Evolutionary conservation across 35 echinoderm and acorn worm genomes (phyloP).

Genomic region (Heliocidaris tuberculata): DNA sequence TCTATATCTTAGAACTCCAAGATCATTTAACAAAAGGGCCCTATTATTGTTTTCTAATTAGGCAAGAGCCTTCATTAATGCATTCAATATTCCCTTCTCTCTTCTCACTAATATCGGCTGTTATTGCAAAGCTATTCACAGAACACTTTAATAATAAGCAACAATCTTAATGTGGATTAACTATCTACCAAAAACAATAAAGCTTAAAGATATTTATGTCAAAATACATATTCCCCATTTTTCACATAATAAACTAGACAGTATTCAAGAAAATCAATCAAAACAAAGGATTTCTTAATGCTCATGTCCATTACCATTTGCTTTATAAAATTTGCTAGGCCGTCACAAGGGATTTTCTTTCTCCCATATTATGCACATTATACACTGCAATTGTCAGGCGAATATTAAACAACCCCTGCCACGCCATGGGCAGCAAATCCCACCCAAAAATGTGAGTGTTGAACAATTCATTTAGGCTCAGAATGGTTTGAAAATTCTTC

Average conservation of each 20-base stretch:
- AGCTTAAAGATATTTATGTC: too few species aligned
- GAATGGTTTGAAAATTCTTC: too few species aligned
- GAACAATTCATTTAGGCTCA: too few species aligned
- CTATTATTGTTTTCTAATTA: not conserved
- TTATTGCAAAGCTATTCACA: not conserved
- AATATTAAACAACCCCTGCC: too few species aligned
- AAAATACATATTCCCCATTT: not conserved
- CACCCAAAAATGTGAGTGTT: too few species aligned
- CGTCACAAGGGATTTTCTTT: not conserved
- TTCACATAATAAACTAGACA: not conserved
- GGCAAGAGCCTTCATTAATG: not conserved
- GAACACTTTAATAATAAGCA: not conserved
- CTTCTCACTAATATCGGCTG: not conserved
- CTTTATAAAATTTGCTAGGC: not conserved
- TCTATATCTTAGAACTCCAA: not conserved
- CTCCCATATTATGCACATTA: too few species aligned
- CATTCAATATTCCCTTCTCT: not conserved
- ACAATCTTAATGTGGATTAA: not conserved
- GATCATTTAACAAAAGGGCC: not conserved
- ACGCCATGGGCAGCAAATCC: too few species aligned
- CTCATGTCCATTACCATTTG: too few species aligned
- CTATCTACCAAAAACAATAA: not conserved
- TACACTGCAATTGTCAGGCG: too few species aligned
- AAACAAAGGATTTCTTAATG: not conserved
- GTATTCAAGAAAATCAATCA: not conserved